Conservation (phyloP, 2,797 vertebrate genomes). For the Coendou prehensilis region DNA sequence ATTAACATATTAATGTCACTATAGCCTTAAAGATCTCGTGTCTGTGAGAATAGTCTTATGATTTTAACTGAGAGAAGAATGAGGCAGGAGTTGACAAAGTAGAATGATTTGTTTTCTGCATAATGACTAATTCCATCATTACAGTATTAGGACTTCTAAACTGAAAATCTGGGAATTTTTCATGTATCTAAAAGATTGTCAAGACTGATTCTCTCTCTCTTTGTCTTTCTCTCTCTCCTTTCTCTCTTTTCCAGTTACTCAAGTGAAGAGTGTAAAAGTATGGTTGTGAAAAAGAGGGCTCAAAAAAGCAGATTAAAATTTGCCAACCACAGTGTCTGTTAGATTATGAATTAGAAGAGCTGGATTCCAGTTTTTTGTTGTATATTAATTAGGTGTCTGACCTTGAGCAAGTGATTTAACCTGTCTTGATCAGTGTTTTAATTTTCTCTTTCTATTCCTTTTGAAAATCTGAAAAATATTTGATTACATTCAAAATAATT, state of each 20-base stretch:
- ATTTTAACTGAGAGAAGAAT: constrained; percentile 34
- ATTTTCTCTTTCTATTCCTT: background rate
- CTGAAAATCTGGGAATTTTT: background rate
- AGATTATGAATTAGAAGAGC: background rate
- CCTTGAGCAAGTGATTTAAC: background rate
- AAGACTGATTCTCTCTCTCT: background rate
- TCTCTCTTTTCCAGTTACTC: background rate
- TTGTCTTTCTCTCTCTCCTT: background rate
- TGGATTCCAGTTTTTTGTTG: background rate
- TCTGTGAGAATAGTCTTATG: constrained; percentile 11
- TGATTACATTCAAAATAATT: background rate
- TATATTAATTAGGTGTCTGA: background rate
- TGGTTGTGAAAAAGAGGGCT: background rate
- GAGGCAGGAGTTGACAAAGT: background rate
- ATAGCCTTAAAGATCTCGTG: background rate
- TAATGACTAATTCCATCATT: background rate
- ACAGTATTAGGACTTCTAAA: background rate
- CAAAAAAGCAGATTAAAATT: background rate
- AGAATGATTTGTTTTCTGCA: background rate
- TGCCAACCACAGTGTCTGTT: background rate
- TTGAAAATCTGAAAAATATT: background rate
- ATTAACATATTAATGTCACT: background rate
- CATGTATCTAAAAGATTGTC: background rate
- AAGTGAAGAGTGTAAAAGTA: background rate
- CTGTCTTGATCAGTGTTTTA: background rate